Base-by-base conservation (phyloP, 2,113 vertebrate species). In the Nyctereutes procyonoides region DNA sequence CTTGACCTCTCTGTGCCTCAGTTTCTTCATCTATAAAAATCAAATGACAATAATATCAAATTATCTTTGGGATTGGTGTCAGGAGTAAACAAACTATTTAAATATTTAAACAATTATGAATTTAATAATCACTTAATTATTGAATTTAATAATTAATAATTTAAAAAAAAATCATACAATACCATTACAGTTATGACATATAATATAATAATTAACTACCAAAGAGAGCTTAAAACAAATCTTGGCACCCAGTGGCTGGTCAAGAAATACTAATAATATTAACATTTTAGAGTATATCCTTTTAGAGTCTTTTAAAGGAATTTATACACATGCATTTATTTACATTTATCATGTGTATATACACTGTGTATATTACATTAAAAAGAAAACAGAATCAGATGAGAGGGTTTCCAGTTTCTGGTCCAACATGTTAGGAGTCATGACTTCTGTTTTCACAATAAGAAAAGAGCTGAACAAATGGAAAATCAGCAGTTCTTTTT, bases 21-120 rank as follows among this genome's bases (percentile, higher is more conserved):
- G 63, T 94, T 81, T 88, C 35, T 94, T 94, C 43, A 62, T 67
- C 35, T 93, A 12, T 79, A 93, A 79, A 53, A 76, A 22, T 22
- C 32, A 63, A 65, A 79, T 67, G 69, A 35, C 30, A 51, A 22
- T 69, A 81, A 62, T 43, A 51, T 38, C 80, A 83, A 92, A 35
- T 22, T 43, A 6, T 38, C 38, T 74, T 32, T 53, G 38, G 35
- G 35, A 73, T 62, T 53, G 32, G 67, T 53, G 26, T 73, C 67
- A 62, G 38, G 22, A 77, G 67, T 87, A 86, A 93, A 67, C n/a
- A 2, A 90, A 38, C 15, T 65, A 20, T 38, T 90, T 90, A 67
- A 30, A 28, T 20, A 67, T 67, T 55, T 90, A 81, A 81, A 38
- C 8, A 69, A 32, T 55, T 69, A 81, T 32, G 55, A 80, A 55